Percentiles rank a stretch among this genome's conserved stretches.
Conservation (phyloP, 2,888 invertebrate genomes). For the Aphodius granarius region DNA sequence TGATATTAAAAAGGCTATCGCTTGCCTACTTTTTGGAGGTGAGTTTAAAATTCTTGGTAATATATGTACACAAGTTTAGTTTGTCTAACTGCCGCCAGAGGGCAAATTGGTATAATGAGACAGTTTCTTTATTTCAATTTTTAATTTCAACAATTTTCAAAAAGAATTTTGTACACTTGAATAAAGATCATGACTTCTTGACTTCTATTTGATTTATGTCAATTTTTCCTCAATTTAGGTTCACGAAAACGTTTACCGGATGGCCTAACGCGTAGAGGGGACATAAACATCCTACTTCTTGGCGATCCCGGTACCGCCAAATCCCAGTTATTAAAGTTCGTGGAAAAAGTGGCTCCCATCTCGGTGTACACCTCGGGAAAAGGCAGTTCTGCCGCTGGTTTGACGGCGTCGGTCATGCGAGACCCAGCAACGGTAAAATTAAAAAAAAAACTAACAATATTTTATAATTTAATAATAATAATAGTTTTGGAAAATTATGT, state of each 20-base stretch:
- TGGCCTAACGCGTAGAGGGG: conserved; percentile 92
- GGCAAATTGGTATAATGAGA: too few species aligned
- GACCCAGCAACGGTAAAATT: conserved; percentile 87
- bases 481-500: too few species aligned
- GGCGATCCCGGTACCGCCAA: conserved; percentile 99
- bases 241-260: conserved; percentile 89
- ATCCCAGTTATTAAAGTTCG: conserved; percentile 96
- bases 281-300: conserved; percentile 91
- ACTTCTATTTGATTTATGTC: not conserved
- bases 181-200: not conserved
- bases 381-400: conserved; percentile 97
- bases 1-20: conserved; percentile 97
- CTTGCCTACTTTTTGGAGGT: conserved; percentile 93
- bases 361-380: conserved; percentile 99
- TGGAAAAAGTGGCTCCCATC: conserved; percentile 91
- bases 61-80: too few species aligned
- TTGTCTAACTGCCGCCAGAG: too few species aligned
- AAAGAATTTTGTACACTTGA: too few species aligned
- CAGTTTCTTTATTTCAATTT: too few species aligned
- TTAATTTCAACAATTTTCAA: too few species aligned
- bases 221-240: conserved; percentile 57
- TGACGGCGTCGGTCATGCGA: conserved; percentile 95
- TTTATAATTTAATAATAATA: conserved; percentile 1
- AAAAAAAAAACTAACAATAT: conserved; percentile 7
- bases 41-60: conserved; percentile 27